Evolutionary conservation across 2,888 invertebrate species (phyloP), one percentile per base, ranked within the genome.

Genomic region (Epsilonema sp.): DNA sequence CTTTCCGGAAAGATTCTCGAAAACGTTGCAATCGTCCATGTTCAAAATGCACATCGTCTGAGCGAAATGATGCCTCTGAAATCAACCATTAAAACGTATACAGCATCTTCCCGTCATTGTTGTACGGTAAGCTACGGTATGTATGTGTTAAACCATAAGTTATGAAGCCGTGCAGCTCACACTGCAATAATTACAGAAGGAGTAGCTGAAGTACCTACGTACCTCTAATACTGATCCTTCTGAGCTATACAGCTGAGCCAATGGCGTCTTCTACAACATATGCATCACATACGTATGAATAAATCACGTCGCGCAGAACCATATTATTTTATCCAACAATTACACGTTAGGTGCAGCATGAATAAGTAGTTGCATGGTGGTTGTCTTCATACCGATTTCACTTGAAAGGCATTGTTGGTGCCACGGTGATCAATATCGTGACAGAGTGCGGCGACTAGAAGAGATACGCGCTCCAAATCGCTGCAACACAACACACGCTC

Each of bases 361-460:
- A n/a, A n/a, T n/a, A n/a, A n/a, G n/a, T n/a, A n/a, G 82, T 77
- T 39, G 84, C 68, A 3, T 75, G 76, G 69, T 86, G 82, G 51
- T 84, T 66, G 39, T 78, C 76, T 51, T 79, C 80, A 67, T 43
- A 58, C 58, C 48, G 60, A 58, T 37, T 76, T 74, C 41, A 78
- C 75, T 65, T 83, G 81, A 64, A 80, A 85, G 42, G 79, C 77
- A 65, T 81, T 84, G 37, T 79, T 82, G 2, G 82, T 82, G 8
- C 85, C 85, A 45, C 84, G 74, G 60, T 86, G 85, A 62, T 86
- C 85, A 49, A 86, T 73, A 60, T 86, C 84, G 59, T 86, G 85
- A 57, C 82, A 78, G 43, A 86, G 67, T 50, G 78, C 77, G 1
- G 84, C 77, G 45, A 82, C 74, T 51, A 86, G 66, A 55, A 79